Evolutionary conservation across 64 coral and sea anemone genomes (phyloP).

Genomic region (Catalaphyllia jardinei): DNA sequence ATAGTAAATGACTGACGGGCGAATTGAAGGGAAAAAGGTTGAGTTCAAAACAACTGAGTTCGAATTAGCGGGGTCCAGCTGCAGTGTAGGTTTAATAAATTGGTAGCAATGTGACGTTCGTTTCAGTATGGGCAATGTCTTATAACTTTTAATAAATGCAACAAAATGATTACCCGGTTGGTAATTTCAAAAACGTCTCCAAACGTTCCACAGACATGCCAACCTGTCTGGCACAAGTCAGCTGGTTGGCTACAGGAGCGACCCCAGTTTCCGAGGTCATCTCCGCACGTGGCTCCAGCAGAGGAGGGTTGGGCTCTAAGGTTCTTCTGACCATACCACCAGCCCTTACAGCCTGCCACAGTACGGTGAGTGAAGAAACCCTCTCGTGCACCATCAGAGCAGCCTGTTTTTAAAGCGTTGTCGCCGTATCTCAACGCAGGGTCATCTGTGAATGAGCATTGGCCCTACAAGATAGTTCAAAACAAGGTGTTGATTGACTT

Average conservation of each 20-base stretch:
- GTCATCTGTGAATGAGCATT: constrained; percentile 50
- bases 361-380: constrained; percentile 83
- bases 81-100: no score
- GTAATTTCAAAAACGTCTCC: constrained; percentile 81
- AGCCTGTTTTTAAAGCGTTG: constrained; percentile 57
- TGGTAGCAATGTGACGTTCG: no score
- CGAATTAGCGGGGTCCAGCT: no score
- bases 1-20: no score
- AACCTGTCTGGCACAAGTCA: constrained; percentile 72
- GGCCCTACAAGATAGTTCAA: not conserved
- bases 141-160: no score
- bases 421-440: constrained; percentile 40
- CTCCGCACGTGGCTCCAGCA: constrained; percentile 58
- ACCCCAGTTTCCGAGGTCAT: constrained; percentile 55
- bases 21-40: no score
- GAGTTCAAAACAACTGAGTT: no score
- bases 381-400: constrained; percentile 79
- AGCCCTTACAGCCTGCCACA: constrained; percentile 77
- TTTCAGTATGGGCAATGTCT: no score
- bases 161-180: constrained; percentile 56
- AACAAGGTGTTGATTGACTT: not conserved
- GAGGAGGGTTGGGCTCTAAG: constrained; percentile 50
- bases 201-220: constrained; percentile 86
- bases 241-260: constrained; percentile 52
- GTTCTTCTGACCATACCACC: constrained; percentile 69